Percentiles rank a stretch among this genome's conserved stretches.
Conservation (phyloP, 2,797 vertebrate genomes). For the Gorsachius magnificus region DNA sequence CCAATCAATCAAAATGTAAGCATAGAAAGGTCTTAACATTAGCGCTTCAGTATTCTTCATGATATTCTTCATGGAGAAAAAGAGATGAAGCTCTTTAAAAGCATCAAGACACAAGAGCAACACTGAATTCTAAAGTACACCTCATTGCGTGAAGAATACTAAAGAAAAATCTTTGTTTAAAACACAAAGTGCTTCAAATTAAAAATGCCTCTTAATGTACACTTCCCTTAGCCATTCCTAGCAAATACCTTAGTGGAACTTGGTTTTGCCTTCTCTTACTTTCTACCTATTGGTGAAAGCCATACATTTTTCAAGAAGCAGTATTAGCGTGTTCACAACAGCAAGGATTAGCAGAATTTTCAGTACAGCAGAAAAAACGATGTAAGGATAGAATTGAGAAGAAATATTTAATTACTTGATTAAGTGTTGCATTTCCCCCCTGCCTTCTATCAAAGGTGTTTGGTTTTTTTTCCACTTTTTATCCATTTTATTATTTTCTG, state of each 20-base stretch:
- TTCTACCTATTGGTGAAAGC: neutral
- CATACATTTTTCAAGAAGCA: neutral
- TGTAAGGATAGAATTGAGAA: neutral
- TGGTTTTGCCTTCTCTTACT: neutral
- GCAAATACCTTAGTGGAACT: neutral
- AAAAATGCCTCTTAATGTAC: neutral
- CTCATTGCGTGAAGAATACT: neutral
- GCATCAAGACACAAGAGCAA: neutral
- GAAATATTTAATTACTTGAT: neutral
- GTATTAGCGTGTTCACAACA: neutral
- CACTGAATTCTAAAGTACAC: neutral
- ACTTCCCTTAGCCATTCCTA: neutral
- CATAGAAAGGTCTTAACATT: neutral
- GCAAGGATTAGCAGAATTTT: neutral
- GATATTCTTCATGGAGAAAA: neutral
- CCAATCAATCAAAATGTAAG: neutral
- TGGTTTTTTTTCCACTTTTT: too few species aligned
- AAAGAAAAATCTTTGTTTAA: neutral
- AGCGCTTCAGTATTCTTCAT: neutral
- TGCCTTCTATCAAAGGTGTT: neutral
- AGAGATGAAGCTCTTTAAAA: neutral
- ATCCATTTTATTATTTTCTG: neutral
- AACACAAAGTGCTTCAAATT: neutral
- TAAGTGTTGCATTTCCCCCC: neutral
- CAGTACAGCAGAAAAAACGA: neutral